Percentiles rank a stretch among this genome's conserved stretches.
These are phyloP conservation scores for Clarias macrocephalus DNA, from an alignment of 2,113 vertebrate genomes.

Conservation along the genomic window DNA sequence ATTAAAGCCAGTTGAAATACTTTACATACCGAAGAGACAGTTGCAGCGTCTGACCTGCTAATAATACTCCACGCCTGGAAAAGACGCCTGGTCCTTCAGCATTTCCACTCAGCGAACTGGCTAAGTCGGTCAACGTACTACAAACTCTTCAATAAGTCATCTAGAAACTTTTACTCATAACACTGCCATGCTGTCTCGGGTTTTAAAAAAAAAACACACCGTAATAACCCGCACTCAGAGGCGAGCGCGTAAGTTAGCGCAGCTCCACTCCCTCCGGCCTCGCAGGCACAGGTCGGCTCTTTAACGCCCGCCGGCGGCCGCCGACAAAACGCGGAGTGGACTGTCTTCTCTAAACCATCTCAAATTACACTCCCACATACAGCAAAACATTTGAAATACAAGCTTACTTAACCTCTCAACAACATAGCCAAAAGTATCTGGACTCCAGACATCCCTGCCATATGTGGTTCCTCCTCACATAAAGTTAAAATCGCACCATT, in stretches of 20 bases:
- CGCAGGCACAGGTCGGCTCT: conserved; percentile 58
- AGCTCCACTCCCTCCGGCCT: conserved; percentile 67
- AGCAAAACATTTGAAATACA: not conserved
- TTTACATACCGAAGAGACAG: conserved; percentile 78
- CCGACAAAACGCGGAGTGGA: conserved; percentile 70
- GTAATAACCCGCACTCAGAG: conserved; percentile 59
- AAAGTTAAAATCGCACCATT: not conserved
- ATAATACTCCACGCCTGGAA: conserved; percentile 74
- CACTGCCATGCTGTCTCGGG: conserved; percentile 46
- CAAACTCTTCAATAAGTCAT: conserved; percentile 53
- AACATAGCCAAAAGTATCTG: not conserved
- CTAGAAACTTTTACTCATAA: conserved; percentile 25
- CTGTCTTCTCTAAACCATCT: not conserved
- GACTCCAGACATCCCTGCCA: no score
- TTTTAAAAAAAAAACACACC: conserved; percentile 49
- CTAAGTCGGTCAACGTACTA: conserved; percentile 58
- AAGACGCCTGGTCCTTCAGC: conserved; percentile 67
- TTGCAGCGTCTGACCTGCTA: conserved; percentile 73
- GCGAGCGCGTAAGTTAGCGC: conserved; percentile 57
- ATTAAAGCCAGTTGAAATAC: conserved; percentile 67
- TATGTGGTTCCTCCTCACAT: not conserved
- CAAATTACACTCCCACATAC: not conserved
- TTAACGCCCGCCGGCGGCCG: conserved; percentile 50
- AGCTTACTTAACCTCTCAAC: not conserved
- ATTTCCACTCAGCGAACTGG: conserved; percentile 69